phyloP scores from a whole-genome alignment of 2,888 invertebrate genomes.

The Axea sp. region DNA sequence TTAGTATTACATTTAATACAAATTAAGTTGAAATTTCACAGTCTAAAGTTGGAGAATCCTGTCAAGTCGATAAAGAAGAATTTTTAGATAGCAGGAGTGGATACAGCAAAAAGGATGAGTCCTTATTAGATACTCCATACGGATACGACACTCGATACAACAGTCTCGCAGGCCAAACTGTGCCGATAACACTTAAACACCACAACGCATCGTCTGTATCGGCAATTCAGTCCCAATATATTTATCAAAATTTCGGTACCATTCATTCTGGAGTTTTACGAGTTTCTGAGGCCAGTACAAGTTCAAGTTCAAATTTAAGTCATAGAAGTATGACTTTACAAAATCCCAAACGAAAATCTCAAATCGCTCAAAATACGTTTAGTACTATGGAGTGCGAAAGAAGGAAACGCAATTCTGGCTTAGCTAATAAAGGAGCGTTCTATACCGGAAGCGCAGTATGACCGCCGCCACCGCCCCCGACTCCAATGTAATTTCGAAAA shows the following conservation, averaged over 20 bases:
- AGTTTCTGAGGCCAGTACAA: constrained; percentile 77
- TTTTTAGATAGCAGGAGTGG: constrained; percentile 66
- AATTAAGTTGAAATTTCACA: too few species aligned
- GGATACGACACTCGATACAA: constrained; percentile 74
- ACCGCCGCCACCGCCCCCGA: constrained; percentile 77
- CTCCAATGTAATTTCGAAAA: constrained; percentile 76
- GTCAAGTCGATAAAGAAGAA: constrained; percentile 69
- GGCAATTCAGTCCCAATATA: constrained; percentile 76
- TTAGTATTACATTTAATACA: too few species aligned
- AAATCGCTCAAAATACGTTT: constrained; percentile 77
- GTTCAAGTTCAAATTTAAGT: constrained; percentile 75
- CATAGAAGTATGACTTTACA: constrained; percentile 78
- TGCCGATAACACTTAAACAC: constrained; percentile 77
- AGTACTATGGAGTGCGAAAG: constrained; percentile 77
- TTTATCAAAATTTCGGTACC: constrained; percentile 77
- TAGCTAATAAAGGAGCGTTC: constrained; percentile 71
- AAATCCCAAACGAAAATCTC: constrained; percentile 76
- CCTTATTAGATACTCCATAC: constrained; percentile 72
- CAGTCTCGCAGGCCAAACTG: constrained; percentile 76
- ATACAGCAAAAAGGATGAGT: constrained; percentile 70
- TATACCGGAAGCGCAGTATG: constrained; percentile 78
- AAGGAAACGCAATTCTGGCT: constrained; percentile 68
- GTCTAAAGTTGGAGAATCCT: constrained; percentile 25
- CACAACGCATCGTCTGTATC: constrained; percentile 74
- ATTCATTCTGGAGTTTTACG: constrained; percentile 76